Evolutionary conservation across 2,113 vertebrate genomes (phyloP), one percentile per base, ranked within the genome.

Genomic region (Ramphastos sulfuratus): DNA sequence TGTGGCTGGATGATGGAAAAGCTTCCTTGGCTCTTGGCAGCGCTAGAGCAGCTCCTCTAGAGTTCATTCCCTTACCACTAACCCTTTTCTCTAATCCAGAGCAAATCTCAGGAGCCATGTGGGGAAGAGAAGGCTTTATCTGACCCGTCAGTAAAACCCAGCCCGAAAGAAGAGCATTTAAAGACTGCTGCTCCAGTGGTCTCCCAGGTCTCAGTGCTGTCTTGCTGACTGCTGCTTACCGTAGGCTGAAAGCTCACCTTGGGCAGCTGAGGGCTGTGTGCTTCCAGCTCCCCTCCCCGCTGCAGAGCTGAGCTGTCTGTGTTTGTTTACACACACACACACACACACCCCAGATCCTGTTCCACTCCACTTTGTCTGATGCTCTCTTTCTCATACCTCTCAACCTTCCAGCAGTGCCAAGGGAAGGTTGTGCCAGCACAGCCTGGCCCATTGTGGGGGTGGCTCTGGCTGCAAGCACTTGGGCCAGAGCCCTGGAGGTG

Each of bases 41-140:
- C 10, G 0, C 79, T 72, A 87, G 86, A 83, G 55, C 55, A 63
- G 65, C 88, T 96, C 90, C 97, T 75, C 50, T 75, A 80, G 85
- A 87, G 83, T 73, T 92, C 21, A 44, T 89, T 95, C 97, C 95
- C 79, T 94, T 96, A 91, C 92, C 44, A 97, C 97, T 98, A 98
- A 98, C 96, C 93, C 3, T 98, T 96, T 97, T 98, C 97, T 98
- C 97, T 97, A 96, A 98, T 98, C 96, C 97, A 98, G 98, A 98
- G 94, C 97, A 98, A 98, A 97, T 93, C 97, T 97, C 92, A 95
- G 96, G 96, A 97, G 60, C 96, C 93, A 84, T 69, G 85, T 96
- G 97, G 93, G 97, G 96, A 97, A 97, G 97, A 98, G 87, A 97
- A 96, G 96, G 94, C 71, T 96, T 83, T 96, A 83, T 96, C 87